phyloP scores from a whole-genome alignment of 2,888 invertebrate species.

The Cecidostiba fungosa region DNA sequence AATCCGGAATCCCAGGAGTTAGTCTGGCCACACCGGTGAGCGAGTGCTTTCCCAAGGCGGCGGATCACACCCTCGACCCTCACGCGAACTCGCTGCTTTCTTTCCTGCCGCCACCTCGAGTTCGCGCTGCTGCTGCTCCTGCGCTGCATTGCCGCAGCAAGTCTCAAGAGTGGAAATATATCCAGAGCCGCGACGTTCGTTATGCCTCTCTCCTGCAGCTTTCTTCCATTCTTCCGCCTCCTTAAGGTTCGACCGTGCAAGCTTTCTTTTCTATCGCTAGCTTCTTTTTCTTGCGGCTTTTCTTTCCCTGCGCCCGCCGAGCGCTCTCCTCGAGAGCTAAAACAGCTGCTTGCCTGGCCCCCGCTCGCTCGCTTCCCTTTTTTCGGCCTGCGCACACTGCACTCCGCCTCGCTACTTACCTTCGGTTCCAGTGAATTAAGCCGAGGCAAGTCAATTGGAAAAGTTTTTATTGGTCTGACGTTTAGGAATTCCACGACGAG shows the following conservation, averaged over 20 bases:
- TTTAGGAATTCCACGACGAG: constrained; percentile 72
- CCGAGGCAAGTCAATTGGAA: constrained; percentile 74
- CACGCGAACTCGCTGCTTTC: constrained; percentile 14
- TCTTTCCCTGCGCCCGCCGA: background rate
- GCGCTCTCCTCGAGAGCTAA: background rate
- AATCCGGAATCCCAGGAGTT: constrained; percentile 33
- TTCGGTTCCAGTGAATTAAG: constrained; percentile 73
- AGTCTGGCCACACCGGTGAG: background rate
- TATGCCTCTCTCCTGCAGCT: background rate
- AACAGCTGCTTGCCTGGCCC: background rate
- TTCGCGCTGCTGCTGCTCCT: background rate
- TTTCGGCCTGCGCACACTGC: constrained; percentile 18
- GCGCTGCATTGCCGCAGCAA: background rate
- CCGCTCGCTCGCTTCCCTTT: background rate
- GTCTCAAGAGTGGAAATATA: constrained; percentile 22
- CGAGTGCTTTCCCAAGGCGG: constrained; percentile 29
- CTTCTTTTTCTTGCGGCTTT: background rate
- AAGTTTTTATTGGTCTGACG: constrained; percentile 75
- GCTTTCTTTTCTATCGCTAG: constrained; percentile 2
- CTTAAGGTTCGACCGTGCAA: background rate
- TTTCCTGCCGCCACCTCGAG: background rate
- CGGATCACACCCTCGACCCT: constrained; percentile 23
- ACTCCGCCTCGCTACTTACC: constrained; percentile 54
- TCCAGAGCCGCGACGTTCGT: background rate
- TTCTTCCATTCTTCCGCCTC: constrained; percentile 19